Conservation (phyloP, 35 echinoderm and acorn worm genomes). For the Apostichopus japonicus region DNA sequence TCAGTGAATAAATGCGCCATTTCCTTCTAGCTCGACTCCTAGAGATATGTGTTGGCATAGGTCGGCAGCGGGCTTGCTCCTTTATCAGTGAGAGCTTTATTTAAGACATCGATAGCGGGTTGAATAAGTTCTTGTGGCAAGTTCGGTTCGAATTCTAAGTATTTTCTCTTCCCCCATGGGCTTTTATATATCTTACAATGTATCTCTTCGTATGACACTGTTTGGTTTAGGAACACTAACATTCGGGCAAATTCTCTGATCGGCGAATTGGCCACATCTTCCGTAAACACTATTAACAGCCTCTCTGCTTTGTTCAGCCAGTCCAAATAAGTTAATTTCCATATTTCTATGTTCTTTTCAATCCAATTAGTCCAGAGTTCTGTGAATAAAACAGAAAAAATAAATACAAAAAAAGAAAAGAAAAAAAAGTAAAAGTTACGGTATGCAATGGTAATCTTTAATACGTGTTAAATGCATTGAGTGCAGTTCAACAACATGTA, state of each 20-base stretch:
- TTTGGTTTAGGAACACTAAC: constrained; percentile 21
- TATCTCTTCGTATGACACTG: background rate
- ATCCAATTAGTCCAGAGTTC: background rate
- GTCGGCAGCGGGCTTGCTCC: constrained; percentile 8
- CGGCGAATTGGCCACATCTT: background rate
- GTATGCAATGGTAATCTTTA: too few relatives aligned
- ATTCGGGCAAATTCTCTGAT: constrained; percentile 4
- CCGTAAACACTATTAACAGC: background rate
- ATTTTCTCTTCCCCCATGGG: constrained; percentile 11
- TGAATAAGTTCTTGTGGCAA: background rate
- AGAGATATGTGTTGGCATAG: background rate
- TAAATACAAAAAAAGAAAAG: too few relatives aligned
- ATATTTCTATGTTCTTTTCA: background rate
- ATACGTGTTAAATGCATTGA: too few relatives aligned
- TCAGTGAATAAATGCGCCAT: too few relatives aligned
- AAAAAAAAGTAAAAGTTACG: too few relatives aligned
- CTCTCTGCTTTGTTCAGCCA: background rate
- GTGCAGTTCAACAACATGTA: too few relatives aligned
- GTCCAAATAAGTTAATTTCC: background rate
- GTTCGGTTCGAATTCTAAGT: constrained; percentile 15
- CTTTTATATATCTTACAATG: background rate
- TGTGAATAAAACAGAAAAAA: background rate
- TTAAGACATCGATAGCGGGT: background rate
- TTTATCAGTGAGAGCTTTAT: background rate
- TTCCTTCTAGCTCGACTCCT: background rate